These are phyloP conservation scores for Eupithecia exiguata DNA, from an alignment of 2,888 invertebrate species.

Conservation along the genomic window DNA sequence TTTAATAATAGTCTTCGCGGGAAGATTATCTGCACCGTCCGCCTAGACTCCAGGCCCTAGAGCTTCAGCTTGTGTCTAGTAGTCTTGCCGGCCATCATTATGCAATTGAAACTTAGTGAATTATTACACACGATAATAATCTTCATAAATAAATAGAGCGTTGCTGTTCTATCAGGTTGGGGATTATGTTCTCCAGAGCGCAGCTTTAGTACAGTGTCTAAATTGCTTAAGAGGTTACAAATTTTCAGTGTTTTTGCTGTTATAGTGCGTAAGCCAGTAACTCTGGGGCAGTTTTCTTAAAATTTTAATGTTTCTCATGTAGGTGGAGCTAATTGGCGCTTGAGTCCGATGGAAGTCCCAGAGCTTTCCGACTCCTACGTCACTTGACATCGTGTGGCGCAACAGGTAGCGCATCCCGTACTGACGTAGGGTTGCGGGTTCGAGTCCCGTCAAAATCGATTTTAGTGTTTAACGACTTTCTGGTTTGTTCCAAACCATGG, in stretches of 20 bases:
- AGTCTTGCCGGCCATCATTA: slow-evolving; percentile 80
- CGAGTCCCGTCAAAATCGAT: no score
- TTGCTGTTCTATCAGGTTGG: slow-evolving; percentile 52
- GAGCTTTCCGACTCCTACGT: no score
- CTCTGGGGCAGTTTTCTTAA: no score
- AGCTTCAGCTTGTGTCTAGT: slow-evolving; percentile 62
- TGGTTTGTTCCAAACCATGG: not conserved
- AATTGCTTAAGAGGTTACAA: not conserved
- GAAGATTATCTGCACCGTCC: slow-evolving; percentile 77
- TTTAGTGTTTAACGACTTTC: not conserved
- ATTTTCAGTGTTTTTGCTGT: no score
- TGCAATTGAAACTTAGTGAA: slow-evolving; percentile 84
- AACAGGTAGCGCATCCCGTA: no score
- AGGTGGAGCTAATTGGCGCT: no score
- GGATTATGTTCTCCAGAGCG: slow-evolving; percentile 53
- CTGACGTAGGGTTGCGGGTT: no score
- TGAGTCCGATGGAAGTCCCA: no score
- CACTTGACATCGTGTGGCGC: no score
- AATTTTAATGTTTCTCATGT: no score
- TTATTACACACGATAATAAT: slow-evolving; percentile 82
- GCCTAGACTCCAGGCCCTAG: slow-evolving; percentile 50
- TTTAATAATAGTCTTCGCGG: slow-evolving; percentile 77
- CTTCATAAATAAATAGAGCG: slow-evolving; percentile 79
- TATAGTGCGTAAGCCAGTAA: no score
- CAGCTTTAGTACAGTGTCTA: not conserved